phyloP scores from a whole-genome alignment of 1,140 invertebrate genomes.

The Sinella curviseta region DNA sequence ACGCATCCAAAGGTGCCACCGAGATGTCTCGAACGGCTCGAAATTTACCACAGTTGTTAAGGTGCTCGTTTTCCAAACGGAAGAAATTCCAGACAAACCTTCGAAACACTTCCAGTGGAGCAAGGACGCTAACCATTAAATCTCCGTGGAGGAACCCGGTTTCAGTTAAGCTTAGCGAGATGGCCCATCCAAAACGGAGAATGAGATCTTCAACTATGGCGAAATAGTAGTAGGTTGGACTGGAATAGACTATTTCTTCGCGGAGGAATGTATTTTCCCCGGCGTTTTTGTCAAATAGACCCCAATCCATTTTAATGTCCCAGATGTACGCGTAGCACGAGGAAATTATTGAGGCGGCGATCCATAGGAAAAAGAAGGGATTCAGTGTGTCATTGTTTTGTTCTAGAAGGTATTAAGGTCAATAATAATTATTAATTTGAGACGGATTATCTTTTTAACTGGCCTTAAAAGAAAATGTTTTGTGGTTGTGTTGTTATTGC shows the following conservation, averaged over 20 bases:
- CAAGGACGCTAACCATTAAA: slow-evolving; percentile 83
- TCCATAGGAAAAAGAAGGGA: slow-evolving; percentile 80
- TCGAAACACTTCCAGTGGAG: slow-evolving; percentile 93
- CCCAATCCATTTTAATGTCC: slow-evolving; percentile 99
- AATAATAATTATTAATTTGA: background rate
- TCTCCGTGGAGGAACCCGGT: slow-evolving; percentile 76
- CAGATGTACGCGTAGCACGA: slow-evolving; percentile 86
- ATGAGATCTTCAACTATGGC: slow-evolving; percentile 95
- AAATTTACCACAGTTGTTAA: slow-evolving; percentile 99
- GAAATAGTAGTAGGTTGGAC: slow-evolving; percentile 86
- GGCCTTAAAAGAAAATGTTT: too few species aligned
- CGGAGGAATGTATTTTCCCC: slow-evolving; percentile 58
- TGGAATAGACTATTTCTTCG: slow-evolving; percentile 68
- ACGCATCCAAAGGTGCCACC: slow-evolving; percentile 92
- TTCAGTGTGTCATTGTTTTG: slow-evolving; percentile 59
- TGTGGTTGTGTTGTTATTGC: too few species aligned
- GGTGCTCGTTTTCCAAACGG: slow-evolving; percentile 97
- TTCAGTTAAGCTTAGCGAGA: slow-evolving; percentile 84
- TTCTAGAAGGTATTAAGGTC: background rate
- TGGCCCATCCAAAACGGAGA: slow-evolving; percentile 87
- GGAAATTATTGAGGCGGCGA: slow-evolving; percentile 71
- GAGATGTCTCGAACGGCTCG: slow-evolving; percentile 97
- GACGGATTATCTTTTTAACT: too few species aligned
- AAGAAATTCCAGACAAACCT: slow-evolving; percentile 99
- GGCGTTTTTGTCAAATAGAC: slow-evolving; percentile 83